Evolutionary conservation across 1,140 invertebrate species (phyloP).

Genomic region (Bombus terrestris): DNA sequence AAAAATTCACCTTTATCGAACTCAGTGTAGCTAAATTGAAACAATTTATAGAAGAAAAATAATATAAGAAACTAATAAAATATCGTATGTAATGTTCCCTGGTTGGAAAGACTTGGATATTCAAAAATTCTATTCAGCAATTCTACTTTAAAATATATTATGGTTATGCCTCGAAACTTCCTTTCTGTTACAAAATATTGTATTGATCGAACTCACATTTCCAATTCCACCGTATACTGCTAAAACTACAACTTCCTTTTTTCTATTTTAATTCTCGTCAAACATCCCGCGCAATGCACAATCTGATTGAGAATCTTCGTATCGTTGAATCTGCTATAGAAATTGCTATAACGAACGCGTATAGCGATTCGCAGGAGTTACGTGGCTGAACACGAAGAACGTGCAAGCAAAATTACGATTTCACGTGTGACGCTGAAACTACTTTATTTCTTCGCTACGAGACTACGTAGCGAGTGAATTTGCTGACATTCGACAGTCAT

Average conservation of each 20-base stretch:
- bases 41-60: not conserved
- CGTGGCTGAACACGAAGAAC: not conserved
- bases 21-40: too few species aligned
- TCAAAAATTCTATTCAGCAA: not conserved
- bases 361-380: not conserved
- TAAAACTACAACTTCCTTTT: not conserved
- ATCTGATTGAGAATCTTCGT: not conserved
- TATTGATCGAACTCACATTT: too few species aligned
- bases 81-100: not conserved
- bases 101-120: not conserved
- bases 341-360: not conserved
- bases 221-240: not conserved
- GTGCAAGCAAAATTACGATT: conserved; percentile 16
- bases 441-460: conserved; percentile 5
- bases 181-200: not conserved
- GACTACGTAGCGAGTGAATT: conserved; percentile 11
- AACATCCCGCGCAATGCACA: not conserved
- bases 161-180: not conserved
- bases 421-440: conserved; percentile 19
- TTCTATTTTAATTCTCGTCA: not conserved
- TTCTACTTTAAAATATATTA: not conserved
- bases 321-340: not conserved
- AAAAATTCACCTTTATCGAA: too few species aligned
- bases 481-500: conserved; percentile 22
- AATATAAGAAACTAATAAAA: not conserved